Conservation (phyloP, 2,888 invertebrate species). For the Lepidocyrtoides sp. region DNA sequence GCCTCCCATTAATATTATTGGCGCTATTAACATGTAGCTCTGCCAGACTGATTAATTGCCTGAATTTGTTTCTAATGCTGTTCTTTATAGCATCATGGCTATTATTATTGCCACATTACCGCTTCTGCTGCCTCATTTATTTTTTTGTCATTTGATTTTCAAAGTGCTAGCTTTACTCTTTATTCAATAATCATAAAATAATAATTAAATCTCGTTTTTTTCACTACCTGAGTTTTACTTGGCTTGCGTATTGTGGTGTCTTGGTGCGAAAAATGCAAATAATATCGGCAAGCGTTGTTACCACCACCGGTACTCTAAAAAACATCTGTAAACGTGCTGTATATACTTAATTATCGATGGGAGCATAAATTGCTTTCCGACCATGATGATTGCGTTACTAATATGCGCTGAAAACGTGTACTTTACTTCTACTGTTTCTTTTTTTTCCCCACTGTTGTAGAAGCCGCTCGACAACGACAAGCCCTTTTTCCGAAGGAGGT, state of each 20-base stretch:
- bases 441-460: slow-evolving; percentile 17
- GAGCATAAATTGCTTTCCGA: neutral
- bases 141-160: neutral
- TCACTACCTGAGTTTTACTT: no score
- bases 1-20: neutral
- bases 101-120: neutral
- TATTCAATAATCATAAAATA: neutral
- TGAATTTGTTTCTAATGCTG: neutral
- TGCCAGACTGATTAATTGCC: neutral
- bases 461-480: slow-evolving; percentile 52
- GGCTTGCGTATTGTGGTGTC: no score
- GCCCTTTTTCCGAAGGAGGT: slow-evolving; percentile 72
- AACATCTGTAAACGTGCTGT: no score
- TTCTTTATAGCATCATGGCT: neutral
- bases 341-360: no score
- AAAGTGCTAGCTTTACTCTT: neutral
- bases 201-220: neutral
- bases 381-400: neutral
- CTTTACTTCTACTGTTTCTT: slow-evolving; percentile 17
- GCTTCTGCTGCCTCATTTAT: no score
- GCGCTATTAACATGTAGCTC: neutral
- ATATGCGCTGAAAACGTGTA: neutral
- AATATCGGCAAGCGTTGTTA: no score
- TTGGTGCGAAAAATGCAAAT: no score
- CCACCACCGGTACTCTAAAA: no score